Evolutionary conservation across 2,888 invertebrate species (phyloP).

Genomic region (Amaurobius ferox): DNA sequence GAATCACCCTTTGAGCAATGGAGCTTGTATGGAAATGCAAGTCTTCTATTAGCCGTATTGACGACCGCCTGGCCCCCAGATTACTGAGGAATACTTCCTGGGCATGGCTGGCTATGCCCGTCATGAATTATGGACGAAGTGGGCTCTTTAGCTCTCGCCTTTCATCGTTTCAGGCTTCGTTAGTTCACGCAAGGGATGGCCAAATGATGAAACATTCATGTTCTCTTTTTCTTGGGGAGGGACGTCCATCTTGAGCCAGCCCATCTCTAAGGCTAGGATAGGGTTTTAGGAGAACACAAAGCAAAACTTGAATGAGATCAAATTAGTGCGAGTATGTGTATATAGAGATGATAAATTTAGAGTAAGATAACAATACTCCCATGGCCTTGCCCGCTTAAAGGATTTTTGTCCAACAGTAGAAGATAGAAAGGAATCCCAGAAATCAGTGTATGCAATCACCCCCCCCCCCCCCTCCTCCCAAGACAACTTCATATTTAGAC

Average conservation of each 20-base stretch:
- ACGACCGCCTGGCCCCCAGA: background rate
- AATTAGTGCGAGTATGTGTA: no score
- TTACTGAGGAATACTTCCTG: background rate
- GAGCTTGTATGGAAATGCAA: background rate
- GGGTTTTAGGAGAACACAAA: background rate
- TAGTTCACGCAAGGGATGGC: conserved; percentile 61
- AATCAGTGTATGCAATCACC: no score
- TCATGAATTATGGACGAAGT: conserved; percentile 69
- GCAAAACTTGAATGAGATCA: background rate
- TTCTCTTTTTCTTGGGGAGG: background rate
- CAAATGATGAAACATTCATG: conserved; percentile 65
- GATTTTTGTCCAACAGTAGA: no score
- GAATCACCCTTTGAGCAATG: background rate
- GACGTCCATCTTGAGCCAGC: no score
- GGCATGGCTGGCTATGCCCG: background rate
- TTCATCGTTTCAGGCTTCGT: conserved; percentile 72
- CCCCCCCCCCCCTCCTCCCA: no score
- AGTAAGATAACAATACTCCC: no score
- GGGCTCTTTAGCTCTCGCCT: conserved; percentile 65
- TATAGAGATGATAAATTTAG: no score
- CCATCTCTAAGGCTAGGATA: background rate
- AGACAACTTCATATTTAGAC: no score
- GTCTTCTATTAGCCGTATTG: background rate
- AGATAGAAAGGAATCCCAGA: no score
- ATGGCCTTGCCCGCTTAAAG: no score